phyloP scores from a whole-genome alignment of 2,797 vertebrate species.

The Enteromius treurensis region DNA sequence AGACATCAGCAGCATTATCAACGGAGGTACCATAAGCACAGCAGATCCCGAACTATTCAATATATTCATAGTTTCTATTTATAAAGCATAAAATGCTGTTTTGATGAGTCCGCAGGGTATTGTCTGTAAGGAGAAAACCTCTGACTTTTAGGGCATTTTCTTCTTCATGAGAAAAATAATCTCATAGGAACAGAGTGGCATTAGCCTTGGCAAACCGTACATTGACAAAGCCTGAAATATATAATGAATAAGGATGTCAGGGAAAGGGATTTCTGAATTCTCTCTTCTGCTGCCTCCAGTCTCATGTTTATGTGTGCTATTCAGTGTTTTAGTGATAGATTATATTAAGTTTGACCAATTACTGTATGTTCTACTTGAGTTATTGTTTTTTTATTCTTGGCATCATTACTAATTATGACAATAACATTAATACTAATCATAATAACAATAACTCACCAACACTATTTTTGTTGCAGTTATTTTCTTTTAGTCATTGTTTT shows the following conservation, averaged over 20 bases:
- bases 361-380: neutral
- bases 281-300: neutral
- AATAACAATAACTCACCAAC: neutral
- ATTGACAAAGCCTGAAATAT: neutral
- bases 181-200: conserved; percentile 20
- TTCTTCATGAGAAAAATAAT: conserved; percentile 34
- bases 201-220: neutral
- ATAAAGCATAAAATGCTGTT: conserved; percentile 17
- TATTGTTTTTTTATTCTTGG: neutral
- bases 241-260: neutral
- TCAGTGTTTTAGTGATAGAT: neutral
- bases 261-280: neutral
- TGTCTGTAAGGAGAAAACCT: conserved; percentile 4
- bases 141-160: conserved; percentile 35
- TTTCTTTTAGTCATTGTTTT: neutral
- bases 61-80: conserved; percentile 14
- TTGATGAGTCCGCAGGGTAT: conserved; percentile 11
- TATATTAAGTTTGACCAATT: neutral
- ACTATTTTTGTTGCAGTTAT: neutral
- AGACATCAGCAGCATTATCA: conserved; percentile 83
- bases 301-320: neutral
- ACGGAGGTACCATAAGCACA: conserved; percentile 84
- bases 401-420: neutral
- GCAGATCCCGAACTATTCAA: neutral
- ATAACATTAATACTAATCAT: neutral